Evolutionary conservation across 2,113 vertebrate species (phyloP), one percentile per base, ranked within the genome.

Genomic region (Nothocercus nigrocapillus): DNA sequence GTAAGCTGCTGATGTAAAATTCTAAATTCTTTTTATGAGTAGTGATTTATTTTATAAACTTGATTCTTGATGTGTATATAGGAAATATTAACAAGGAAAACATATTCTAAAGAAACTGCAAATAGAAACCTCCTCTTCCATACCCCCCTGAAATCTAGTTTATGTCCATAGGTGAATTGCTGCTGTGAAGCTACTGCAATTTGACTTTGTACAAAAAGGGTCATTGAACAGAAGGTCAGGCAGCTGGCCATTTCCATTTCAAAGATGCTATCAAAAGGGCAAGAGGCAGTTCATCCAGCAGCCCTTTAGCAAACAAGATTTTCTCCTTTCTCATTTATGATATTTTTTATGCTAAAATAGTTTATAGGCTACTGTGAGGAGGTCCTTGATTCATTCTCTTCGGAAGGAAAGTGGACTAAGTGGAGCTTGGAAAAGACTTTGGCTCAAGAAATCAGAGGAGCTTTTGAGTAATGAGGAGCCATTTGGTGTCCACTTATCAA

Each of bases 161-260:
- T 97, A 97, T 98, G 98, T 98, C 97, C 97, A 98, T 98, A 98
- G 98, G 98, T 98, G 97, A 97, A 97, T 97, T 97, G 97, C 96
- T 96, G 96, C 97, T 97, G 97, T 95, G 97, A 97, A 97, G 97
- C 96, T 94, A 97, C 97, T 98, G 97, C 98, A 98, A 98, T 98
- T 97, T 99, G 99, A 99, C 99, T 99, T 98, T 98, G 98, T 98
- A 98, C 98, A 98, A 98, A 98, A 98, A 98, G 98, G 99, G 98
- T 99, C 99, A 99, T 98, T 98, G 98, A 99, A 98, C 99, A 99
- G 99, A 99, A 99, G 99, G 99, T 98, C 98, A 96, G 98, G 98
- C 99, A 99, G 99, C 99, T 99, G 99, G 98, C 98, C 98, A 99
- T 99, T 99, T 99, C 98, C 99, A 99, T 99, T 98, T 99, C 98